These are phyloP conservation scores for Rhinoraja longicauda DNA, from an alignment of 2,797 vertebrate species.

Conservation along the genomic window DNA sequence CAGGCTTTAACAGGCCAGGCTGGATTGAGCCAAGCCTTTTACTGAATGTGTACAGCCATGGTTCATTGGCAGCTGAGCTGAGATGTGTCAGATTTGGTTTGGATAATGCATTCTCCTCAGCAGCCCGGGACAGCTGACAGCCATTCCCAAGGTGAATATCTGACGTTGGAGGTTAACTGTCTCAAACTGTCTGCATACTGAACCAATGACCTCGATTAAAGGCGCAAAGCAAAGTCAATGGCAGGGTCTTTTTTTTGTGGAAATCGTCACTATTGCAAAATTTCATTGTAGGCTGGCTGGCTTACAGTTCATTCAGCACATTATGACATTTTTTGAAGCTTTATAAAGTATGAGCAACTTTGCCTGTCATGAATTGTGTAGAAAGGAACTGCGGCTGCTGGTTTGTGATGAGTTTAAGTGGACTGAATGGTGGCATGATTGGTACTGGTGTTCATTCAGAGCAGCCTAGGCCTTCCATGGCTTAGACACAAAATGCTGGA, in stretches of 20 bases:
- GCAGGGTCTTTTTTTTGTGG: neutral
- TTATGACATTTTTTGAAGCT: neutral
- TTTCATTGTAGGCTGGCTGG: neutral
- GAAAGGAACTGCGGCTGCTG: no score
- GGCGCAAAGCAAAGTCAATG: neutral
- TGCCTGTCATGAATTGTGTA: neutral
- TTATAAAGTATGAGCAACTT: neutral
- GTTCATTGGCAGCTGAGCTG: neutral
- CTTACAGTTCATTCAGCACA: neutral
- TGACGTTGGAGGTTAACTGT: neutral
- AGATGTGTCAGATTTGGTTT: slow-evolving; percentile 30
- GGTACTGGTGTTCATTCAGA: neutral
- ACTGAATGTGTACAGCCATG: neutral
- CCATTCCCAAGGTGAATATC: neutral
- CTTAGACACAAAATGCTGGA: no score
- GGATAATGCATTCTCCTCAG: neutral
- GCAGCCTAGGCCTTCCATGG: neutral
- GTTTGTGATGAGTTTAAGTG: no score
- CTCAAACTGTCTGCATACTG: neutral
- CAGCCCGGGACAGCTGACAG: neutral
- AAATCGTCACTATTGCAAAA: neutral
- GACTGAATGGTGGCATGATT: neutral
- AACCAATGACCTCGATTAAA: neutral
- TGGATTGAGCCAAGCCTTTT: neutral
- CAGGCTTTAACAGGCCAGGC: neutral